These are phyloP conservation scores for Dasyornis broadbenti DNA, from an alignment of 2,113 vertebrate genomes.

Conservation along the genomic window DNA sequence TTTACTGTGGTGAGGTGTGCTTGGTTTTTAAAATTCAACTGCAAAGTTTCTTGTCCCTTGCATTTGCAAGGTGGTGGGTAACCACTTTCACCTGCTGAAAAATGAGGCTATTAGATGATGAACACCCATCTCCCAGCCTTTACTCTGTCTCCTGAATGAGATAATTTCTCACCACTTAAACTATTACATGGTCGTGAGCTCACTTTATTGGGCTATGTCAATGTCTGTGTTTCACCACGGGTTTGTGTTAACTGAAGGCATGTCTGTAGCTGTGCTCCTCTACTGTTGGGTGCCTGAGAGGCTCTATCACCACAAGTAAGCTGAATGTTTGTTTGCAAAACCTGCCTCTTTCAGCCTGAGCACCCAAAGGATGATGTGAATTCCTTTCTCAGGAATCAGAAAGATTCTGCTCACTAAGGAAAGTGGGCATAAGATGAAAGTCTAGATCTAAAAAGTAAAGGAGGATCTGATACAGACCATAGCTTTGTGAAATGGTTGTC, in stretches of 20 bases:
- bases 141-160: neutral
- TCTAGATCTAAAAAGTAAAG: neutral
- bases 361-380: neutral
- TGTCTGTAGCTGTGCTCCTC: neutral
- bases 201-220: neutral
- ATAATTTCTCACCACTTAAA: neutral
- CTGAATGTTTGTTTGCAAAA: neutral
- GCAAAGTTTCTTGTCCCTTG: neutral
- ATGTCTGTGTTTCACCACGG: neutral
- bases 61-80: neutral
- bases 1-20: neutral
- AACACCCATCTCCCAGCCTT: neutral
- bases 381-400: neutral
- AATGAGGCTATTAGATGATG: neutral
- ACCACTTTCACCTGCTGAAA: neutral
- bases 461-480: neutral
- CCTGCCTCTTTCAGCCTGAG: neutral
- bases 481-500: neutral
- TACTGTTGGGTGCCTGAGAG: neutral
- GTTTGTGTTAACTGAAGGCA: neutral
- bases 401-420: neutral
- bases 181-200: accelerated
- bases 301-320: neutral
- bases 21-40: neutral
- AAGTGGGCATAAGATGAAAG: neutral